Conservation (phyloP, 2,888 invertebrate genomes). For the Thecocarcelia acutangulata region DNA sequence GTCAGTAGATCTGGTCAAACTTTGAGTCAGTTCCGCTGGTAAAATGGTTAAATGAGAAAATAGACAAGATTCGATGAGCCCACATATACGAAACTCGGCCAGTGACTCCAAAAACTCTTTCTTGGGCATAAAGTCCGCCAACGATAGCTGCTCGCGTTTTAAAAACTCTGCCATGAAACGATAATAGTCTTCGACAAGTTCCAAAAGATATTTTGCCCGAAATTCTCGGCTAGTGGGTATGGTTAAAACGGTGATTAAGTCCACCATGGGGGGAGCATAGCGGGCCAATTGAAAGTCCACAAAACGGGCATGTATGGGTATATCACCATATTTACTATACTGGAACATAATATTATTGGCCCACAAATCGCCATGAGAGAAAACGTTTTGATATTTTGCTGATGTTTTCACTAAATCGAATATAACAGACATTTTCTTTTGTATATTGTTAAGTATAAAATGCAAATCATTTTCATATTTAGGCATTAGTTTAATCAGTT, state of each 20-base stretch:
- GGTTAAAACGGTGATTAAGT: slow-evolving; percentile 83
- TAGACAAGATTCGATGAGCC: slow-evolving; percentile 83
- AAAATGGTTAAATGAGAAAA: slow-evolving; percentile 83
- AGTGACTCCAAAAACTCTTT: slow-evolving; percentile 80
- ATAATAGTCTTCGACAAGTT: slow-evolving; percentile 84
- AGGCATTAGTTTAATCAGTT: slow-evolving; percentile 76
- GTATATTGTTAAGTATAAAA: slow-evolving; percentile 74
- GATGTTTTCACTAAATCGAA: slow-evolving; percentile 79
- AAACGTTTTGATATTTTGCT: slow-evolving; percentile 78
- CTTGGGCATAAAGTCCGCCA: slow-evolving; percentile 81
- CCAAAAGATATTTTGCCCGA: slow-evolving; percentile 80
- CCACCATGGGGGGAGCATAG: slow-evolving; percentile 86
- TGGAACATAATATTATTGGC: slow-evolving; percentile 82
- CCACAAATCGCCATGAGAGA: slow-evolving; percentile 82
- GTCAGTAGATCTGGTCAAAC: slow-evolving; percentile 82
- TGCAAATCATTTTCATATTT: slow-evolving; percentile 75
- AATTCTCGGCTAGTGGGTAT: slow-evolving; percentile 82
- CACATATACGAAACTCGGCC: slow-evolving; percentile 82
- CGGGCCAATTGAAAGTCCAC: slow-evolving; percentile 87
- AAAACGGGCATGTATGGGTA: slow-evolving; percentile 84
- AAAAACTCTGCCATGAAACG: slow-evolving; percentile 82
- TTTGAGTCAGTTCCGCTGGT: slow-evolving; percentile 82
- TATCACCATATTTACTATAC: slow-evolving; percentile 76
- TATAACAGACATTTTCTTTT: slow-evolving; percentile 73
- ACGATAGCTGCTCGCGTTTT: slow-evolving; percentile 78